Percentiles rank a stretch among this genome's conserved stretches.
Evolutionary conservation across 2,888 invertebrate species (phyloP).

Genomic region (Plebejus anna): DNA sequence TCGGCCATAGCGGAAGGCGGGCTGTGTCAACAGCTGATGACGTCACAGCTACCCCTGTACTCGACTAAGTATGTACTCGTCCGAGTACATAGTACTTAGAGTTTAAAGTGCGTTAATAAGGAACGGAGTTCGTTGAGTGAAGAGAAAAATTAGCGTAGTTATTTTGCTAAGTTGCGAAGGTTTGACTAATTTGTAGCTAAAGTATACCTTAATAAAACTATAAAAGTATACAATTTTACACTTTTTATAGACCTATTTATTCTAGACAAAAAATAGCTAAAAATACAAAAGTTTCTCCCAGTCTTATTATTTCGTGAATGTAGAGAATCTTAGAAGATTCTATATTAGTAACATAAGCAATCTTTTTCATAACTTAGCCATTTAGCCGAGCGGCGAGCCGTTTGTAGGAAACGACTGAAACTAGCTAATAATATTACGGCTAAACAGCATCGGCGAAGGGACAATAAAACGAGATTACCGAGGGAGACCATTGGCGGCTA

Average conservation of each 20-base stretch:
- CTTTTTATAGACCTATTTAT: too few relatives aligned
- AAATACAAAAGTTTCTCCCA: too few relatives aligned
- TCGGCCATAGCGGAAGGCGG: conserved; percentile 56
- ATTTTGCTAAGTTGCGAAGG: not conserved
- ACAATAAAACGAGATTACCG: conserved; percentile 11
- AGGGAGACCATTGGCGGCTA: not conserved
- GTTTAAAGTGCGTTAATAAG: not conserved
- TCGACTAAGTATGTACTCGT: conserved; percentile 3
- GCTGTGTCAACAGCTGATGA: conserved; percentile 69
- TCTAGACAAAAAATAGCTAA: too few relatives aligned
- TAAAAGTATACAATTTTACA: too few relatives aligned
- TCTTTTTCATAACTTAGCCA: not conserved
- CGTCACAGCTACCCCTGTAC: conserved; percentile 62
- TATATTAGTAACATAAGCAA: not conserved
- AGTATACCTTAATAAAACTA: too few relatives aligned
- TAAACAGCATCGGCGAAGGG: conserved; percentile 4
- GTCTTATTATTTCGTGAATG: not conserved
- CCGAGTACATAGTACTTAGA: not conserved
- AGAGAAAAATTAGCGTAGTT: not conserved
- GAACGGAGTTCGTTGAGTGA: not conserved
- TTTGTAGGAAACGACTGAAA: not conserved
- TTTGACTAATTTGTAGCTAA: not conserved
- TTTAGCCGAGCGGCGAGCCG: not conserved
- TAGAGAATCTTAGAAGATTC: not conserved
- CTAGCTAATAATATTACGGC: conserved; percentile 7